These are phyloP conservation scores for Plotosus lineatus DNA, from an alignment of 2,113 vertebrate genomes.

Conservation along the genomic window DNA sequence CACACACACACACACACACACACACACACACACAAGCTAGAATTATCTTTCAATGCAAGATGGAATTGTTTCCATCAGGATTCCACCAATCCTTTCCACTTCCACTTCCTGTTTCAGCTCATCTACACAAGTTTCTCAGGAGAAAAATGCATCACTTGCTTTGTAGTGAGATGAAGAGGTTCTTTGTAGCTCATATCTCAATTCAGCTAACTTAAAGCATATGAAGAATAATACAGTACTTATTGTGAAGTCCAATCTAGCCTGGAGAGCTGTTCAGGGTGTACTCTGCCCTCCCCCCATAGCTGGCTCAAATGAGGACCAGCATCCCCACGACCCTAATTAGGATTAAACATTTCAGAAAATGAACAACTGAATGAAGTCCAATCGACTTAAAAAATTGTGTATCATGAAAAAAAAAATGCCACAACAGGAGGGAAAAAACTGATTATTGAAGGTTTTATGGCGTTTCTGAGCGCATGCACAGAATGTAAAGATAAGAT, in stretches of 20 bases:
- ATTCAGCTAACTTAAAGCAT: not conserved
- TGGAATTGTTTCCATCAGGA: constrained; percentile 2
- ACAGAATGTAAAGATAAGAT: too few species aligned
- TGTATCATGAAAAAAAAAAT: too few species aligned
- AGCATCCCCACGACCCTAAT: too few species aligned
- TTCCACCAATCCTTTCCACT: not conserved
- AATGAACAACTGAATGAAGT: too few species aligned
- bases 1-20: constrained; percentile 4
- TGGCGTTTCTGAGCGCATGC: too few species aligned
- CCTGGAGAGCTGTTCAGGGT: too few species aligned
- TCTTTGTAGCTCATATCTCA: not conserved
- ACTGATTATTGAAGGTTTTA: too few species aligned
- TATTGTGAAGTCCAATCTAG: not conserved
- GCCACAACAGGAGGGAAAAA: too few species aligned
- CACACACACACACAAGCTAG: not conserved
- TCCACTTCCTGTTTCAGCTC: not conserved
- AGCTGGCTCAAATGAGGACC: too few species aligned
- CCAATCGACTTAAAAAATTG: too few species aligned
- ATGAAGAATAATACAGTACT: not conserved
- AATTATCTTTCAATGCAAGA: not conserved
- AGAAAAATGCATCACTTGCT: not conserved
- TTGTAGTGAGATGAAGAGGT: not conserved
- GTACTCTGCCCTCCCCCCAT: too few species aligned
- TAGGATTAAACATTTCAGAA: too few species aligned
- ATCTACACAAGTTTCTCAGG: not conserved